These are phyloP conservation scores for Pedicia rivosa DNA, from an alignment of 2,888 invertebrate genomes.

Conservation along the genomic window DNA sequence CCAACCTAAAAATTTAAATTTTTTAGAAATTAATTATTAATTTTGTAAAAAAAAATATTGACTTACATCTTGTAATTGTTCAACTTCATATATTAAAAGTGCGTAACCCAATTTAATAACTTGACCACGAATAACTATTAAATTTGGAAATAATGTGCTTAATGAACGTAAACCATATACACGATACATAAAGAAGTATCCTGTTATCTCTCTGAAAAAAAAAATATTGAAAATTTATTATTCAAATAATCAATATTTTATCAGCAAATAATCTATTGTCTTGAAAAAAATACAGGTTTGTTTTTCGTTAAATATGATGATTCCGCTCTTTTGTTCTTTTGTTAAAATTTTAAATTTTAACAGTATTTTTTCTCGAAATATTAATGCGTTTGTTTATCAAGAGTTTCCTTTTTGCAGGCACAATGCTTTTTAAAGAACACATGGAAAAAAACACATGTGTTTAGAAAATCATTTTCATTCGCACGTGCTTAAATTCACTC, in stretches of 20 bases:
- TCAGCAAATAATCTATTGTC: neutral
- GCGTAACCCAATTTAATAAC: constrained; percentile 61
- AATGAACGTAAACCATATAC: constrained; percentile 55
- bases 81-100: constrained; percentile 58
- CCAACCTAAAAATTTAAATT: constrained; percentile 43
- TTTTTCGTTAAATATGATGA: too few relatives aligned
- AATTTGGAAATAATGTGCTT: constrained; percentile 67
- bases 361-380: too few relatives aligned
- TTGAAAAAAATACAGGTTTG: neutral
- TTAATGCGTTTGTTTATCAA: too few relatives aligned
- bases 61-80: constrained; percentile 41
- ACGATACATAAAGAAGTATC: constrained; percentile 62
- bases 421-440: too few relatives aligned
- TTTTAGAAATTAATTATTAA: neutral
- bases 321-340: too few relatives aligned
- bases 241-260: neutral
- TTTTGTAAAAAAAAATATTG: constrained; percentile 6
- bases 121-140: constrained; percentile 73
- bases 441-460: too few relatives aligned
- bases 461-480: too few relatives aligned
- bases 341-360: too few relatives aligned
- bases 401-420: too few relatives aligned
- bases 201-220: constrained; percentile 54
- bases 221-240: neutral
- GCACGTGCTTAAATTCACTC: too few relatives aligned